Evolutionary conservation across 2,113 vertebrate genomes (phyloP), one percentile per base, ranked within the genome.

Genomic region (Syngnathus typhle): DNA sequence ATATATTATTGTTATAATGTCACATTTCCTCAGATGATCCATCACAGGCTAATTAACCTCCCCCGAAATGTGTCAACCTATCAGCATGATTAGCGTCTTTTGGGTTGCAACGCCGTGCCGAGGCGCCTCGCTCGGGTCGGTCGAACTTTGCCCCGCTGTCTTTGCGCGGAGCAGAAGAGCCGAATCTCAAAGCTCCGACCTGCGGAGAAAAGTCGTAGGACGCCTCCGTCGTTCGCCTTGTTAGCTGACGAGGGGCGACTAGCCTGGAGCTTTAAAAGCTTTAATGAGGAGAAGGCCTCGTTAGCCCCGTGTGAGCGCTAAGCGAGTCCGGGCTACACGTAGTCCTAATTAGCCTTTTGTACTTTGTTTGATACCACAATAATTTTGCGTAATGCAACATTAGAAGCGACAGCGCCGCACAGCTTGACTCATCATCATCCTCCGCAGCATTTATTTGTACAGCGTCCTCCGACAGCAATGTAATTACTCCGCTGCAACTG

Each of bases 341-440:
- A 83, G 83, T 82, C 80, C 70, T 86, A 86, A 88, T 89, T 80
- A 80, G 75, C 71, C 72, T 79, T 85, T 85, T 82, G 82, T 86
- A 74, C 71, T 44, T 67, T 63, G 75, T 77, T 82, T 84, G 75
- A 81, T 81, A 64, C 67, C 46, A 51, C 72, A 67, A 59, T 73
- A 56, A 69, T 70, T 84, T 37, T 79, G 5, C 60, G 37, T 70
- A 46, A 39, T 67, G 73, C 21, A 38, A 68, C 64, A 69, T 47
- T 70, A 60, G 47, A 60, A 60, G 38, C 38, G 49, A 39, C 19
- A 21, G 1, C 12, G 38, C 19, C 11, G 38, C 59, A 21, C 19
- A 41, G 19, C 37, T 61, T 41, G 19, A 61, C 60, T 27, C 12
- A 6, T 62, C 12, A 23, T 21, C 60, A 44, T 15, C 39, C 1